phyloP scores from a whole-genome alignment of 2,888 invertebrate species.

The Hydroisotoma schaefferi region DNA sequence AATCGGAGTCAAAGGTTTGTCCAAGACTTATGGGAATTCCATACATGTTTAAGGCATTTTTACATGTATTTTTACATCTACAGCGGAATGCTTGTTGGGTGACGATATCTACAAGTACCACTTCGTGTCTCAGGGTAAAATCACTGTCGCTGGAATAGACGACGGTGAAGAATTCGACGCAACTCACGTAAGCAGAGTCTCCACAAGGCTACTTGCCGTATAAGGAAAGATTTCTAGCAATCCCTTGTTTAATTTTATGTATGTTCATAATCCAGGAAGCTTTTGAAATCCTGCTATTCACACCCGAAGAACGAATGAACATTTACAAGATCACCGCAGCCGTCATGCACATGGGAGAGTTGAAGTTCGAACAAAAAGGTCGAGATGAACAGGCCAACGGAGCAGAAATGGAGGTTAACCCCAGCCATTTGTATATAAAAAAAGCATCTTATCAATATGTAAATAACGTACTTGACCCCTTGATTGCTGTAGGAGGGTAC shows the following conservation, averaged over 20 bases:
- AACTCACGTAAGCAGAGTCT: constrained; percentile 86
- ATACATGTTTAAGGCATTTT: neutral
- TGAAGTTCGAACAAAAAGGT: constrained; percentile 63
- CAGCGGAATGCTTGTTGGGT: constrained; percentile 49
- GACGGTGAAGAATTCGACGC: constrained; percentile 87
- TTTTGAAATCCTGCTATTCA: constrained; percentile 60
- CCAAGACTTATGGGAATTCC: neutral
- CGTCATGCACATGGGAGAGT: constrained; percentile 53
- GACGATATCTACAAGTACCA: constrained; percentile 88
- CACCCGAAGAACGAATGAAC: constrained; percentile 55
- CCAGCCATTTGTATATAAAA: neutral
- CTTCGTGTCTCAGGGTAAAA: constrained; percentile 86
- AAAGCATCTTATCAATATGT: neutral
- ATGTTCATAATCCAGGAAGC: constrained; percentile 53
- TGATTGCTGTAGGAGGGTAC: constrained; percentile 12
- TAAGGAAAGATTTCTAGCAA: neutral
- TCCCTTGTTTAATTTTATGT: neutral
- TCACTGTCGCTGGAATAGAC: constrained; percentile 61
- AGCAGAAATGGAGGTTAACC: constrained; percentile 28
- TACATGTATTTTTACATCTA: neutral
- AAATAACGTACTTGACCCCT: neutral
- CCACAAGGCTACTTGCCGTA: neutral
- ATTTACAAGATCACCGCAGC: constrained; percentile 49
- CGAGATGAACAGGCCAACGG: constrained; percentile 52
- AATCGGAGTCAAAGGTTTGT: constrained; percentile 31